These are phyloP conservation scores for Gymnogyps californianus DNA, from an alignment of 2,113 vertebrate species.

Conservation along the genomic window DNA sequence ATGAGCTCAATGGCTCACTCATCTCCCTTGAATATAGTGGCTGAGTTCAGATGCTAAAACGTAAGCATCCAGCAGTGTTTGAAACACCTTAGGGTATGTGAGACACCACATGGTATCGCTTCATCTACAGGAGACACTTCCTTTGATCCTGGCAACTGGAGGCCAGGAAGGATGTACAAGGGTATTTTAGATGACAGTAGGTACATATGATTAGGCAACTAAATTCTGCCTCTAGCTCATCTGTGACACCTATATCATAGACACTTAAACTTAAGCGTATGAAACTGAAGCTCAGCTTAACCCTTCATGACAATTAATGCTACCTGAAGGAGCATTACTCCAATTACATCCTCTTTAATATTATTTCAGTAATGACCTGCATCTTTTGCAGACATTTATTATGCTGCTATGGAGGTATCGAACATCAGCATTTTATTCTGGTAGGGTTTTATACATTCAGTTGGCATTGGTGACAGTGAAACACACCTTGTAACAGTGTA, in stretches of 20 bases:
- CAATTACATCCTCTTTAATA: not conserved
- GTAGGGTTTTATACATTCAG: not conserved
- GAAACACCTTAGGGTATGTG: not conserved
- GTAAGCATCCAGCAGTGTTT: not conserved
- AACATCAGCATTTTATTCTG: not conserved
- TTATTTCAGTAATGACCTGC: not conserved
- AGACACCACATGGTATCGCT: not conserved
- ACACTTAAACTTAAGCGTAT: not conserved
- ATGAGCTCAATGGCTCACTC: not conserved
- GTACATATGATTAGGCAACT: not conserved
- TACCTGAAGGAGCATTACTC: not conserved
- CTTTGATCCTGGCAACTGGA: not conserved
- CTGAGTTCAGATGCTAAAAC: not conserved
- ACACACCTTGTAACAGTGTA: not conserved
- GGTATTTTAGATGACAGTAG: not conserved
- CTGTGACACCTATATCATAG: not conserved
- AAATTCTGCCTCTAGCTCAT: not conserved
- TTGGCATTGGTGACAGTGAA: not conserved
- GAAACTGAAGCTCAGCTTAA: not conserved
- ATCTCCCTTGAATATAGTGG: not conserved
- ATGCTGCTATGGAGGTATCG: not conserved
- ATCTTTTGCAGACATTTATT: not conserved
- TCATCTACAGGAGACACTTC: not conserved
- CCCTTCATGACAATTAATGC: not conserved
- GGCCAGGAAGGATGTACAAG: not conserved